Evolutionary conservation across 2,797 vertebrate species (phyloP), one percentile per base, ranked within the genome.

Genomic region (Tinamus major): DNA sequence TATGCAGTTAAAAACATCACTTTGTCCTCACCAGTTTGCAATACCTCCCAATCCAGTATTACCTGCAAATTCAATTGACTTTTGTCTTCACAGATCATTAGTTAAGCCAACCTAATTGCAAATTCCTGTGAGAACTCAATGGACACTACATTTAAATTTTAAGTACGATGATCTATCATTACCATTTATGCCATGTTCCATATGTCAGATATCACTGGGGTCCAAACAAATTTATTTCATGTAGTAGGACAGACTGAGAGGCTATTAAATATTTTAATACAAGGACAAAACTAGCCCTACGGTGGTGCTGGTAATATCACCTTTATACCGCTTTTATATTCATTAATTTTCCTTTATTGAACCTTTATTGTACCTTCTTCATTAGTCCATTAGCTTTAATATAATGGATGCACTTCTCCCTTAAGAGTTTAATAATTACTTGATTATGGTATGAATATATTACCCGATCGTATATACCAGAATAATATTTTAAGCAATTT

Each of bases 41-140:
- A 26, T 27, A 29, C 18, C 11, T 76, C 18, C 35, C 70, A 79
- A 6, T 31, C 42, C 35, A 84, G 37, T 12, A 31, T 15, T 48
- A 62, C 23, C 42, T 80, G 42, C 51, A 92, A 74, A 91, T 89
- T 53, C 19, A 88, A 79, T 56, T 59, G 58, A 68, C 27, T 62
- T 95, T 85, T 71, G 20, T 68, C 62, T 62, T 89, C 74, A 80
- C 33, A 76, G 67, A 46, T 81, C 27, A 69, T 89, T 68, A 71
- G 64, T 69, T 89, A 75, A 4, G 58, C 10, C 56, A 86, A 39
- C 42, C 5, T 65, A 77, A 75, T 29, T 26, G 23, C 3, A 1
- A 91, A 90, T 64, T 84, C 42, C 39, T 33, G 7, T 46, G 44
- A 59, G 27, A 94, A 35, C 6, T 9, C 68, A 72, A 71, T 1